Base-by-base conservation (phyloP, 2,888 invertebrate species). In the Drosophila quinaria region DNA sequence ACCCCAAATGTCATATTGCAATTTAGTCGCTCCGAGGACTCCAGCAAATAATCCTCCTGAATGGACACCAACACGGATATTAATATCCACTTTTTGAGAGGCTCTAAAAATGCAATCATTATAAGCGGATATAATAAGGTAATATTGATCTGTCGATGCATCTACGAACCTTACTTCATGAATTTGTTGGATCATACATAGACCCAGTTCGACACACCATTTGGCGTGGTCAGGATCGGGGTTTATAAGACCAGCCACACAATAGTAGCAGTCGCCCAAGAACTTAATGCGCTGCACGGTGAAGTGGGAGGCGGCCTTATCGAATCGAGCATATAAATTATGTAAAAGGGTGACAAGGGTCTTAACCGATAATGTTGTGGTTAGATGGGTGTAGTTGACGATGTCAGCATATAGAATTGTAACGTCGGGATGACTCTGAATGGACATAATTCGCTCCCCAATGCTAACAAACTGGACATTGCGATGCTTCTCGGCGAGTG, bases 1-100 rank as follows among this genome's bases (percentile, higher is more conserved):
- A 0, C 97, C 97, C 97, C 98, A 99, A 74, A 99, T 96, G 91
- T 99, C 99, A 90, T 96, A 99, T 92, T 99, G 98, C 96, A 98
- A 98, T 93, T 99, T 99, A 72, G 96, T 95, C 10, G 96, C 95
- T 0, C 99, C 99, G 56, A 99, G 95, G 1, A 99, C 95, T 0
- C 99, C 98, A 79, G 98, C 97, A 56, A 98, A 94, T 44, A 98
- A 97, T 88, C 95, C 95, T 0, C 99, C 99, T 2, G 97, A 97
- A 92, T 99, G 98, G 0, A 99, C 95, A 0, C 99, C 99, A 75
- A 99, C 98, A 80, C 99, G 94, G 98, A 99, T 99, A 90, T 98
- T 97, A 51, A 99, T 97, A 86, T 97, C 95, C 31, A 98, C 94
- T 9, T 95, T 94, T 15, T 96, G 95, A 31, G 95, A 95, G 78